Percentiles rank a stretch among this genome's conserved stretches.
These are phyloP conservation scores for Percina caprodes DNA, from an alignment of 2,113 vertebrate genomes.

Conservation along the genomic window DNA sequence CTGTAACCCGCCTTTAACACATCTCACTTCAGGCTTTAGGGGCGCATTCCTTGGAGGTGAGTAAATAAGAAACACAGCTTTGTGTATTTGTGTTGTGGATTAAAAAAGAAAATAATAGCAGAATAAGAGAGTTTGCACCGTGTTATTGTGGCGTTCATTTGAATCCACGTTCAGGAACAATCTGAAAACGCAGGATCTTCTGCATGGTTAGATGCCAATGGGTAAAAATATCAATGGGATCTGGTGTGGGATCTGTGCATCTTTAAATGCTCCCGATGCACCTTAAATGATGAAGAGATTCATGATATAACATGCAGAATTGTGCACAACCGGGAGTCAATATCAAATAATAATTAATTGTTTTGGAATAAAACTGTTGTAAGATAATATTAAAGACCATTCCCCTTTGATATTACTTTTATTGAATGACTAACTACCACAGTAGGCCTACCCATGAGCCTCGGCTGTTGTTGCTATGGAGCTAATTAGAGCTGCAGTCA, in stretches of 20 bases:
- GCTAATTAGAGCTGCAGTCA: no score
- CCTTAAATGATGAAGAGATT: background rate
- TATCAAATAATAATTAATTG: no score
- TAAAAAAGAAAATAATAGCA: background rate
- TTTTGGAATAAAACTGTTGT: no score
- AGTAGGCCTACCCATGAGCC: no score
- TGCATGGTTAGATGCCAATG: background rate
- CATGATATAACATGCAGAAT: background rate
- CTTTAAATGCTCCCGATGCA: background rate
- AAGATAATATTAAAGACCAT: no score
- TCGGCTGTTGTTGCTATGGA: no score
- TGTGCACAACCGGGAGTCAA: no score
- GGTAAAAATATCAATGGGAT: background rate
- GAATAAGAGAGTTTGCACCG: background rate
- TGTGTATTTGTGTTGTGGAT: background rate
- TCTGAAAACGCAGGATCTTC: background rate
- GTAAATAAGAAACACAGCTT: conserved; percentile 22
- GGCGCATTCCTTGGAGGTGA: conserved; percentile 70
- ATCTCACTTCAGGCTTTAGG: conserved; percentile 34
- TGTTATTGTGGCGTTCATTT: background rate
- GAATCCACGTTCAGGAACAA: conserved; percentile 17
- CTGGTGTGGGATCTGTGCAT: background rate
- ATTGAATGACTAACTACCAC: no score
- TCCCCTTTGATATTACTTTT: no score
- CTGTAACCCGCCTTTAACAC: conserved; percentile 51